phyloP scores from a whole-genome alignment of 2,113 vertebrate species.

The Dryoscopus gambensis region DNA sequence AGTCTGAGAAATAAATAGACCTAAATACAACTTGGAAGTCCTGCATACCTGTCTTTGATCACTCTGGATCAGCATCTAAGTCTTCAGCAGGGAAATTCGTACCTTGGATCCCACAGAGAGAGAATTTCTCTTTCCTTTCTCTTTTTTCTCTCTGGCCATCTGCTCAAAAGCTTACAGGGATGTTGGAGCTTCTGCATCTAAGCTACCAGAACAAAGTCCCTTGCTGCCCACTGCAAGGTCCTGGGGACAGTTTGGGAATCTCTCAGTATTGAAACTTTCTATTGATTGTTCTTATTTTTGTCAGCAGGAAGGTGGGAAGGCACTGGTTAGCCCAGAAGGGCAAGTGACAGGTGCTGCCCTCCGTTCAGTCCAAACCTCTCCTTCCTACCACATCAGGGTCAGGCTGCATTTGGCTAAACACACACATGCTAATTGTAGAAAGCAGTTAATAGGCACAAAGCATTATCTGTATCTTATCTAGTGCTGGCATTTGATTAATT shows the following conservation, averaged over 20 bases:
- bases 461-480: conserved; percentile 38
- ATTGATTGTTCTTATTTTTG: neutral
- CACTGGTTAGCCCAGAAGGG: neutral
- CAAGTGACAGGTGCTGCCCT: neutral
- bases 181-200: neutral
- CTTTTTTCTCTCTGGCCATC: neutral
- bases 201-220: neutral
- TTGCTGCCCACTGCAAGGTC: neutral
- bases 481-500: conserved; percentile 15
- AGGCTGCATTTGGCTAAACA: neutral
- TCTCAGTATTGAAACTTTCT: neutral
- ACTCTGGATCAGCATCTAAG: neutral
- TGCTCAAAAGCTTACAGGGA: neutral
- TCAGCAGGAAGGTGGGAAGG: neutral
- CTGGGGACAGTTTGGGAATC: neutral
- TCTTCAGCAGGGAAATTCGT: neutral
- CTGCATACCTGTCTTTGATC: neutral
- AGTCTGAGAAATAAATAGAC: neutral
- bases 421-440: neutral
- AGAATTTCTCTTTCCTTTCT: neutral
- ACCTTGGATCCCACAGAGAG: neutral
- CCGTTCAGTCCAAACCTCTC: neutral
- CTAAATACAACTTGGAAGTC: neutral
- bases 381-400: neutral
- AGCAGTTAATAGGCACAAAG: conserved; percentile 6